These are phyloP conservation scores for Phrixothrix hirtus DNA, from an alignment of 2,888 invertebrate species.

Conservation along the genomic window DNA sequence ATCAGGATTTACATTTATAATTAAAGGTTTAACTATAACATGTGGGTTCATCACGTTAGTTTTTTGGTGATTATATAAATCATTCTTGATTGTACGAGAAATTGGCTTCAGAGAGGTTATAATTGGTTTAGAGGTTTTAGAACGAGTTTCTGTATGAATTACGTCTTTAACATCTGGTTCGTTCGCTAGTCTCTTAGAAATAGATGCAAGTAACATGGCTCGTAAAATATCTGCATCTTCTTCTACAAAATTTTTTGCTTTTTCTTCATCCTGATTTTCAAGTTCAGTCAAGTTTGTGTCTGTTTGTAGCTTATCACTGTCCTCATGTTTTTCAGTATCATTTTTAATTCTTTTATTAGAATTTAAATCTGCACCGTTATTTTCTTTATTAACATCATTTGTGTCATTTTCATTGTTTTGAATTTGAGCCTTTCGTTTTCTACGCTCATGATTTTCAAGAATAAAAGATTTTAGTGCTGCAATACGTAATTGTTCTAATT, in stretches of 20 bases:
- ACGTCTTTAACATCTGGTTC: too few relatives aligned
- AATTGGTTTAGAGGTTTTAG: neutral
- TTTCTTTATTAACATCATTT: conserved; percentile 37
- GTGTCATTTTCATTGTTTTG: conserved; percentile 33
- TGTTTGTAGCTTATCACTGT: neutral
- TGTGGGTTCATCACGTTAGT: neutral
- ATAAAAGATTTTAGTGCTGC: conserved; percentile 72
- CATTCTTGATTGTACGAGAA: neutral
- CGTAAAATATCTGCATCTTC: conserved; percentile 66
- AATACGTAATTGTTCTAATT: conserved; percentile 65
- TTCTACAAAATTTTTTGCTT: conserved; percentile 54
- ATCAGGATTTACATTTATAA: conserved; percentile 50
- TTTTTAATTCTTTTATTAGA: conserved; percentile 13
- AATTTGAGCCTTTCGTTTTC: conserved; percentile 52
- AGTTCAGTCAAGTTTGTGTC: neutral
- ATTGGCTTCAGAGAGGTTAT: neutral
- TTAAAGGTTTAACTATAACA: conserved; percentile 47
- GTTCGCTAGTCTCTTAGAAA: conserved; percentile 60
- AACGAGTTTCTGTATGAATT: too few relatives aligned
- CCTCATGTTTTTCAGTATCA: conserved; percentile 7
- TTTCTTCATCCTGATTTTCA: neutral
- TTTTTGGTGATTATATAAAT: neutral
- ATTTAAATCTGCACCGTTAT: conserved; percentile 6
- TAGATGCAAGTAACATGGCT: conserved; percentile 63
- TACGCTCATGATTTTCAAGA: conserved; percentile 66